Evolutionary conservation across 2,797 vertebrate species (phyloP).

Genomic region (Lagorchestes hirsutus): DNA sequence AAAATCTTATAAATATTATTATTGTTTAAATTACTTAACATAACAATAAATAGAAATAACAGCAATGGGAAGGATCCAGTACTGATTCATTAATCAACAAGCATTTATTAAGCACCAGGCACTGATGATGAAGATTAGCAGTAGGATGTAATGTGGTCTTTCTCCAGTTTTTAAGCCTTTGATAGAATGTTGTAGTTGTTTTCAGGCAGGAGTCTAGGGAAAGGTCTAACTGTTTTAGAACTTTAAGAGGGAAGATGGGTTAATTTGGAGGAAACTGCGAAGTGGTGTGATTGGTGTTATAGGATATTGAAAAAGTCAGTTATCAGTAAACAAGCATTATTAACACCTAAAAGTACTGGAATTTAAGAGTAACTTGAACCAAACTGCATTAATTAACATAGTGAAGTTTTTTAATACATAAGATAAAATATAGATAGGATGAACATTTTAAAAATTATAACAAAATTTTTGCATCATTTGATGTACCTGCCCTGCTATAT

Average conservation of each 20-base stretch:
- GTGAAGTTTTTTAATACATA: background rate
- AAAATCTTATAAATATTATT: background rate
- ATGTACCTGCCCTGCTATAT: background rate
- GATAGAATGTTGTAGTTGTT: constrained; percentile 85
- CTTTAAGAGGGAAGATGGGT: constrained; percentile 81
- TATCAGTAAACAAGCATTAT: background rate
- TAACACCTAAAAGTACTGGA: background rate
- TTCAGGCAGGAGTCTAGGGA: constrained; percentile 88
- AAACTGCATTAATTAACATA: background rate
- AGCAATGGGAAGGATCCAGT: background rate
- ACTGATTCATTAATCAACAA: background rate
- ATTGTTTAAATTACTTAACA: background rate
- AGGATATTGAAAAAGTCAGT: background rate
- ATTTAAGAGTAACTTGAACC: background rate
- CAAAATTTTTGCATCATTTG: background rate
- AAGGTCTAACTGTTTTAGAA: constrained; percentile 86
- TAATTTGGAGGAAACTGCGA: constrained; percentile 88
- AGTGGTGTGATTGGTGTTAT: background rate
- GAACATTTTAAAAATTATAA: background rate
- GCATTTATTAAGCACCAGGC: background rate
- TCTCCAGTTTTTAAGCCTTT: constrained; percentile 15
- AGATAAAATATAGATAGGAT: background rate
- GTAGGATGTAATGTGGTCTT: constrained; percentile 1
- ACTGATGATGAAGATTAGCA: background rate
- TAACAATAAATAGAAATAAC: background rate